phyloP scores from a whole-genome alignment of 2,888 invertebrate species.

The Colostygia pectinataria region DNA sequence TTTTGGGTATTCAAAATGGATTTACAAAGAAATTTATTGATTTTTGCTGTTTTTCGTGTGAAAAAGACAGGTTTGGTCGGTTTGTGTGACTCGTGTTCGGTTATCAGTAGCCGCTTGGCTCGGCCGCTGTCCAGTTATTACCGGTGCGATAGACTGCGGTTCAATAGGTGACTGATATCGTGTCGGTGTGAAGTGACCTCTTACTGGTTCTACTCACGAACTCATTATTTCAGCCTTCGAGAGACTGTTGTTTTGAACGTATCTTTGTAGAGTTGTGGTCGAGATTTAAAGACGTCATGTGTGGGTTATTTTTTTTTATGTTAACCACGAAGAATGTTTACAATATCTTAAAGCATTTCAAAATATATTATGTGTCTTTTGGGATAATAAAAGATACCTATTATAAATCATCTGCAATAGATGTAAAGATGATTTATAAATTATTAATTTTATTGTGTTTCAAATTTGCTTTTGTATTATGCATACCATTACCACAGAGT shows the following conservation, averaged over 20 bases:
- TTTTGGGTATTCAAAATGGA: background rate
- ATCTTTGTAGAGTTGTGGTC: slow-evolving; percentile 12
- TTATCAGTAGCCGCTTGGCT: slow-evolving; percentile 76
- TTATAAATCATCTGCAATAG: no score
- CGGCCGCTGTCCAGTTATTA: slow-evolving; percentile 81
- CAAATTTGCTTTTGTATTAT: no score
- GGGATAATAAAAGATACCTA: no score
- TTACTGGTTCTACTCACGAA: slow-evolving; percentile 66
- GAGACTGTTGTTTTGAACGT: slow-evolving; percentile 20
- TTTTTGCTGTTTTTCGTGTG: slow-evolving; percentile 12
- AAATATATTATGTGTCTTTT: no score
- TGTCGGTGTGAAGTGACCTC: slow-evolving; percentile 74
- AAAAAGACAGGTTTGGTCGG: slow-evolving; percentile 31
- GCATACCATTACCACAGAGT: no score
- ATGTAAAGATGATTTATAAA: no score
- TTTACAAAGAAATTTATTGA: background rate
- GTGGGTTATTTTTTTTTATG: slow-evolving; percentile 8
- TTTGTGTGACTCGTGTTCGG: slow-evolving; percentile 32
- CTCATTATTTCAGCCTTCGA: slow-evolving; percentile 37
- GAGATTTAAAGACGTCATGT: slow-evolving; percentile 10
- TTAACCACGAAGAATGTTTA: no score
- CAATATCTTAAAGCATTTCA: no score
- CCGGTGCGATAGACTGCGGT: slow-evolving; percentile 82
- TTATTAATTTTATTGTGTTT: no score
- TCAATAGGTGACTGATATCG: slow-evolving; percentile 84